A percentile compares a stretch with the other conserved stretches of the same genome.
These are phyloP conservation scores for Mergus octosetaceus DNA, from an alignment of 2,797 vertebrate species.

Conservation along the genomic window DNA sequence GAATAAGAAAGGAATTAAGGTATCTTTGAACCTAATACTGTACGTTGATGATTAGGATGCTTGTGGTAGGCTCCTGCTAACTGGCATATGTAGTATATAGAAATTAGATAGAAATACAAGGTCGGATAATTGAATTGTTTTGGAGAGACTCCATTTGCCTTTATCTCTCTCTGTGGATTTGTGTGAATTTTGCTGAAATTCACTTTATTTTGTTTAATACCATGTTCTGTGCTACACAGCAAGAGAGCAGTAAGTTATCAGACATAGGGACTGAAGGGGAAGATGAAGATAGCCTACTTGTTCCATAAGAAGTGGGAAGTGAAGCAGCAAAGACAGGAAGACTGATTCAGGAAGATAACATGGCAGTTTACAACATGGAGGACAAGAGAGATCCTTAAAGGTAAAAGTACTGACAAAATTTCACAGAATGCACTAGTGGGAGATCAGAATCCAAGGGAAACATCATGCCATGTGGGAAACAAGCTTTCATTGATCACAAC, in stretches of 20 bases:
- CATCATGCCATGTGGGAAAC: not conserved
- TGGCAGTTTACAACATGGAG: not conserved
- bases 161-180: not conserved
- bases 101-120: not conserved
- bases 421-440: constrained; percentile 37
- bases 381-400: not conserved
- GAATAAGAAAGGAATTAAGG: not conserved
- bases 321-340: not conserved
- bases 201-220: not conserved
- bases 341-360: constrained; percentile 11
- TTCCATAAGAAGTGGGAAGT: constrained; percentile 16
- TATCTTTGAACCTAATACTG: not conserved
- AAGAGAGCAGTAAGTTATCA: constrained; percentile 13
- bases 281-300: constrained; percentile 45
- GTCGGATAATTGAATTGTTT: not conserved
- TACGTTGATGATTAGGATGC: not conserved
- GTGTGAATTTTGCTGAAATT: constrained; percentile 17
- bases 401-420: constrained; percentile 45
- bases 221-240: not conserved
- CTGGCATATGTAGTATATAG: not conserved
- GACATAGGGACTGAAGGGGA: not conserved
- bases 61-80: not conserved
- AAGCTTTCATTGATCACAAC: constrained; percentile 44
- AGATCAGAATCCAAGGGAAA: constrained; percentile 43
- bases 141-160: not conserved